A percentile compares a stretch with the other conserved stretches of the same genome.
Conservation (phyloP, 1,140 invertebrate genomes). For the Drosophila erecta region DNA sequence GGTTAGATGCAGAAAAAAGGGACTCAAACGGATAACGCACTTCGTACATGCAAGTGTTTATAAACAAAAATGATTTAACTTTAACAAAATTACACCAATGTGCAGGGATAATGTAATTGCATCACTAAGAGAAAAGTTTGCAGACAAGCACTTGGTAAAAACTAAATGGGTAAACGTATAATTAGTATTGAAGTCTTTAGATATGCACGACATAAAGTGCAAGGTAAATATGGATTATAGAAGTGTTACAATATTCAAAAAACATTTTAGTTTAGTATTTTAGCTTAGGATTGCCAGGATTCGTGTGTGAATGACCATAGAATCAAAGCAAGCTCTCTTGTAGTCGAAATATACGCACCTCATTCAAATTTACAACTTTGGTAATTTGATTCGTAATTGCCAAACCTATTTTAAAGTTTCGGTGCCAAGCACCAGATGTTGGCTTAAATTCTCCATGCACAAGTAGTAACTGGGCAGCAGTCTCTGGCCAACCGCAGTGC, state of each 20-base stretch:
- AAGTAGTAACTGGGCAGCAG: neutral
- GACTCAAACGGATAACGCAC: neutral
- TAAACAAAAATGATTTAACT: slow-evolving; percentile 72
- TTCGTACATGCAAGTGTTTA: slow-evolving; percentile 53
- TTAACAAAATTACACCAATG: slow-evolving; percentile 58
- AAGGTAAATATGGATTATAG: too few relatives aligned
- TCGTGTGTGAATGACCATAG: too few relatives aligned
- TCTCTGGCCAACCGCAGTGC: slow-evolving; percentile 30
- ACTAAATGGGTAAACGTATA: too few relatives aligned
- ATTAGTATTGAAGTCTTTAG: too few relatives aligned
- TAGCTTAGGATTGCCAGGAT: too few relatives aligned
- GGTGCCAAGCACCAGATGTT: neutral
- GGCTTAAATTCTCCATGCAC: slow-evolving; percentile 7
- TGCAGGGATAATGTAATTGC: slow-evolving; percentile 2
- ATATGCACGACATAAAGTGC: too few relatives aligned
- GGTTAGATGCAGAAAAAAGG: slow-evolving; percentile 13
- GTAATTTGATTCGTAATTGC: neutral
- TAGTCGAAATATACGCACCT: neutral
- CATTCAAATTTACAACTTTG: neutral
- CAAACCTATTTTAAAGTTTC: neutral
- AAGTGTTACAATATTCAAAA: too few relatives aligned
- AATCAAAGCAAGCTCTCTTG: too few relatives aligned
- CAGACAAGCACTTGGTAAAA: too few relatives aligned
- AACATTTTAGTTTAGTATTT: too few relatives aligned
- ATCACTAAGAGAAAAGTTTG: slow-evolving; percentile 4